Conservation (phyloP, 2,888 invertebrate genomes). For the Diplazon laetatorius region DNA sequence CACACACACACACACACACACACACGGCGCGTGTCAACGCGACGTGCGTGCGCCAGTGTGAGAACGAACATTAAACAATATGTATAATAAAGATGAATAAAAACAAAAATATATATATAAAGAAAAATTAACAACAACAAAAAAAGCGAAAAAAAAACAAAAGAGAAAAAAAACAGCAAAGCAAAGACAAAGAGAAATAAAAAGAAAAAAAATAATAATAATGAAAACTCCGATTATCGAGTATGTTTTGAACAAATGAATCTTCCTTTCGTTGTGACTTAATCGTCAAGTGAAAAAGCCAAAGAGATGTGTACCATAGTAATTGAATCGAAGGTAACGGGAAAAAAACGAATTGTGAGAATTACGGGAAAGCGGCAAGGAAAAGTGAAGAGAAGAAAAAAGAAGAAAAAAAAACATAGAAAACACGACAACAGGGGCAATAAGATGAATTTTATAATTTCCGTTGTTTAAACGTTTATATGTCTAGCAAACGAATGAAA, state of each 20-base stretch:
- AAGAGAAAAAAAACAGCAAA: conserved; percentile 16
- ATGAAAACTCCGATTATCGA: conserved; percentile 45
- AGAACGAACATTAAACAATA: no score
- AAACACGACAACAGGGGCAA: conserved; percentile 47
- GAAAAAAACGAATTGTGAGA: conserved; percentile 32
- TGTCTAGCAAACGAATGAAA: conserved; percentile 64
- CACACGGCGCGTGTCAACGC: conserved; percentile 34
- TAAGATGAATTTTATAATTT: conserved; percentile 60
- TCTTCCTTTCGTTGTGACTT: conserved; percentile 70
- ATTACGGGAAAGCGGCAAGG: conserved; percentile 15
- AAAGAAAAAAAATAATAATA: conserved; percentile 47
- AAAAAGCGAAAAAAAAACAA: conserved; percentile 21
- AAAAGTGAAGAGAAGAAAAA: conserved; percentile 23
- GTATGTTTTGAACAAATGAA: conserved; percentile 57
- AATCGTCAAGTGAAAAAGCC: conserved; percentile 57
- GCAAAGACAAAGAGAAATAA: conserved; percentile 49
- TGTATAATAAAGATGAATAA: background rate
- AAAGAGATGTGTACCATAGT: conserved; percentile 68
- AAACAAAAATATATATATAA: background rate
- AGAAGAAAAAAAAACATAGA: no score
- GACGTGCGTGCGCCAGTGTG: no score
- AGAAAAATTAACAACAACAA: background rate
- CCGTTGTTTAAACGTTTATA: conserved; percentile 63
- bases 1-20: conserved; percentile 37
- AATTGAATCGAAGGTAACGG: conserved; percentile 58